Conservation (phyloP, 2,113 vertebrate genomes). For the Neotragus pygmaeus region DNA sequence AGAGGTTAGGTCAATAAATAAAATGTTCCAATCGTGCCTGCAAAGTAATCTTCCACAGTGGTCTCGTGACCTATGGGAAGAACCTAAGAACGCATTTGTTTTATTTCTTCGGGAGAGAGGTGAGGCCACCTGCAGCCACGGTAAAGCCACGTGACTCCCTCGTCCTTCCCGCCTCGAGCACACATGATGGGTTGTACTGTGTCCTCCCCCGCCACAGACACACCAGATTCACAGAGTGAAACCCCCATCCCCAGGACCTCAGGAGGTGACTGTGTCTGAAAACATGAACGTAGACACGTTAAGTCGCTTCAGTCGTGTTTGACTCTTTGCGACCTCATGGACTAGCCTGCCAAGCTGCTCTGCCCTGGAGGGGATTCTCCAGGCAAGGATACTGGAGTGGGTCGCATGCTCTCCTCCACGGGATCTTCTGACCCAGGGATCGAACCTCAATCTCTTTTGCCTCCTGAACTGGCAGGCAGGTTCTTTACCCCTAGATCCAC, state of each 20-base stretch:
- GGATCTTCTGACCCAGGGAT: neutral
- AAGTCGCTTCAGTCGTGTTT: neutral
- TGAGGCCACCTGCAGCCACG: neutral
- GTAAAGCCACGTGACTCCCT: neutral
- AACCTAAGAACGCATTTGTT: neutral
- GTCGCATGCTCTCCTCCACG: neutral
- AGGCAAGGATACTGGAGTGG: neutral
- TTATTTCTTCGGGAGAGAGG: neutral
- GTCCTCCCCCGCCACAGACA: neutral
- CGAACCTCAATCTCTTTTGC: neutral
- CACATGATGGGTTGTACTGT: rapidly evolving
- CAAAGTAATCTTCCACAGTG: neutral
- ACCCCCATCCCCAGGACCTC: neutral
- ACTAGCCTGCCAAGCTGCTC: neutral
- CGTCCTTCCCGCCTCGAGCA: too few relatives aligned
- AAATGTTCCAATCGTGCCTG: neutral
- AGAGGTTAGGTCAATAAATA: neutral
- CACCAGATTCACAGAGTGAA: neutral
- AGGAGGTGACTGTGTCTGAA: neutral
- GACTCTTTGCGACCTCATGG: neutral
- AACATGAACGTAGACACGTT: neutral
- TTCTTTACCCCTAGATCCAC: neutral
- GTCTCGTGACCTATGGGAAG: neutral
- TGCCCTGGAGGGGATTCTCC: neutral
- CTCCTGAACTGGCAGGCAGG: neutral